Evolutionary conservation across 1,140 invertebrate species (phyloP).

Genomic region (Streblospio benedicti): DNA sequence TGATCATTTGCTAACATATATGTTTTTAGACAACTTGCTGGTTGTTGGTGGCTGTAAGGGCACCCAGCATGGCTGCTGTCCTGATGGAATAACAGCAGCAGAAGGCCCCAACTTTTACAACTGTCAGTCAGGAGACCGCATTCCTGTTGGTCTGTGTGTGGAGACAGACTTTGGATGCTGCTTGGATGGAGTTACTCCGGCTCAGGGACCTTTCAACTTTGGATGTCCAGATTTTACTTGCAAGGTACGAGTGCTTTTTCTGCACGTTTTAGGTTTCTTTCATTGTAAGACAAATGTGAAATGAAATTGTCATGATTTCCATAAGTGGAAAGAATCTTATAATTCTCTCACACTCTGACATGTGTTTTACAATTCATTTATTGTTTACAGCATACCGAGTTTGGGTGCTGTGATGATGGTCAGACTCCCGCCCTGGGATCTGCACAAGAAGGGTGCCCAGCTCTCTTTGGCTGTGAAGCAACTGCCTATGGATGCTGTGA

Average conservation of each 20-base stretch:
- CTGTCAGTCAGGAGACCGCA: constrained; percentile 28
- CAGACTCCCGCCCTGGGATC: constrained; percentile 69
- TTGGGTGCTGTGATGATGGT: constrained; percentile 88
- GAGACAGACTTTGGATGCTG: constrained; percentile 45
- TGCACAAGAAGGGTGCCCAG: constrained; percentile 65
- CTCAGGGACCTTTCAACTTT: constrained; percentile 31
- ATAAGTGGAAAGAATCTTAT: too few species aligned
- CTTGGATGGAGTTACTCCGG: constrained; percentile 36
- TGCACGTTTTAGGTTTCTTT: too few species aligned
- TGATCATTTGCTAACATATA: not conserved
- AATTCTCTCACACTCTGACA: too few species aligned
- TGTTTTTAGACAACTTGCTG: constrained; percentile 7
- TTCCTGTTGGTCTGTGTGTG: not conserved
- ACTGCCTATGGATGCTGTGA: constrained; percentile 48
- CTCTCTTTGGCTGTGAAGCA: constrained; percentile 75
- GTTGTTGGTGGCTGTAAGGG: constrained; percentile 3
- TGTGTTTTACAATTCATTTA: not conserved
- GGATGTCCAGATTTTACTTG: constrained; percentile 34
- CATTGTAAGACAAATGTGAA: too few species aligned
- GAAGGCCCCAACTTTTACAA: constrained; percentile 36
- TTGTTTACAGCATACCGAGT: constrained; percentile 57
- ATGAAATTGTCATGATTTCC: too few species aligned
- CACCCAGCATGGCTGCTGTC: constrained; percentile 41
- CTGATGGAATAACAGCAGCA: constrained; percentile 42
- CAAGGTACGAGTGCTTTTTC: constrained; percentile 49